phyloP scores from a whole-genome alignment of 2,888 invertebrate genomes.

The Cataglyphis rosenhaueri region DNA sequence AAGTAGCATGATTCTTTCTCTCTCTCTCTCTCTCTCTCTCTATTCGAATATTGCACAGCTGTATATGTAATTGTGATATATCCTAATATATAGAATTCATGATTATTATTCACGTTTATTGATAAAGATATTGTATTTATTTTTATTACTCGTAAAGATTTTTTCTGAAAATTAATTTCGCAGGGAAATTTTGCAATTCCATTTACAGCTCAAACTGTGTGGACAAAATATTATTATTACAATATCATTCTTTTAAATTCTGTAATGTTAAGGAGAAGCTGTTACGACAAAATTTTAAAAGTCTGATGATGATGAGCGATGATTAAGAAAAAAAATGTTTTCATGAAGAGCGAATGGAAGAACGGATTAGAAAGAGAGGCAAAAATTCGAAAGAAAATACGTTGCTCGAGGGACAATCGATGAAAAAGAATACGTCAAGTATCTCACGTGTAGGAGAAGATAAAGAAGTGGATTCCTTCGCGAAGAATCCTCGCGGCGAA shows the following conservation, averaged over 20 bases:
- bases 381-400: neutral
- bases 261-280: neutral
- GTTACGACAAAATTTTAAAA: slow-evolving; percentile 9
- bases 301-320: slow-evolving; percentile 30
- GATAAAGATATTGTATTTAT: neutral
- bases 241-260: slow-evolving; percentile 10
- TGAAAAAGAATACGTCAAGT: slow-evolving; percentile 10
- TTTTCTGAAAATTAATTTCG: neutral
- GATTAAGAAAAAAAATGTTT: slow-evolving; percentile 24
- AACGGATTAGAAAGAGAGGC: neutral
- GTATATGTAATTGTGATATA: neutral
- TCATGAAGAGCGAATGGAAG: neutral
- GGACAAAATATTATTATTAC: slow-evolving; percentile 3
- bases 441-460: neutral
- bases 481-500: slow-evolving; percentile 18
- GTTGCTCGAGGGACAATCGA: slow-evolving; percentile 17
- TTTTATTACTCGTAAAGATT: neutral
- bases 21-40: neutral
- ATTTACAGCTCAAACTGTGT: neutral
- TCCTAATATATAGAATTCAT: neutral
- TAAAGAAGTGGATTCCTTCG: neutral
- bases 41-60: neutral
- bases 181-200: neutral
- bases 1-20: neutral
- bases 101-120: neutral